Evolutionary conservation across 2,113 vertebrate species (phyloP).

Genomic region (Copsychus sechellarum): DNA sequence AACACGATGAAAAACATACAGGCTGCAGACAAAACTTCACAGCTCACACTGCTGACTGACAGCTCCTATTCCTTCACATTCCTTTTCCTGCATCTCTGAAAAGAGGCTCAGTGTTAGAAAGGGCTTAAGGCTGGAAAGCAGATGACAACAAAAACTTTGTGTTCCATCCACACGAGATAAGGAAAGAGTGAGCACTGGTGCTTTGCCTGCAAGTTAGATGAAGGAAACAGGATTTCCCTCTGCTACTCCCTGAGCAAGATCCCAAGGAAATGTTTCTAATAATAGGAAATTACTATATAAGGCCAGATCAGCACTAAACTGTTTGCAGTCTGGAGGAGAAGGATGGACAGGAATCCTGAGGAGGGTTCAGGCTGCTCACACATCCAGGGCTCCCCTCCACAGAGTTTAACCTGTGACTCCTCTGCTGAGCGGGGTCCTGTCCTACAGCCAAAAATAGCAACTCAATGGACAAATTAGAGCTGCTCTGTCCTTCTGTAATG

Average conservation of each 20-base stretch:
- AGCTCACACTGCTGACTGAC: not conserved
- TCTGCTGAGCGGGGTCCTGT: not conserved
- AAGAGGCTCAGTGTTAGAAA: slow-evolving; percentile 24
- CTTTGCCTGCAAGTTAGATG: slow-evolving; percentile 29
- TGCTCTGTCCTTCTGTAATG: not conserved
- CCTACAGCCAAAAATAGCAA: not conserved
- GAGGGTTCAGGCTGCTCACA: not conserved
- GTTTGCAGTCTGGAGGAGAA: slow-evolving; percentile 56
- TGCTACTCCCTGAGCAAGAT: slow-evolving; percentile 65
- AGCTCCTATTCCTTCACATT: not conserved
- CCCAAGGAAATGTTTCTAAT: slow-evolving; percentile 73
- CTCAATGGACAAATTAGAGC: not conserved
- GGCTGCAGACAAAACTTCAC: not conserved
- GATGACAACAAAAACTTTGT: slow-evolving; percentile 25
- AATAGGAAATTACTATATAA: slow-evolving; percentile 75
- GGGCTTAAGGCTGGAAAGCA: not conserved
- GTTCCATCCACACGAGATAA: slow-evolving; percentile 21
- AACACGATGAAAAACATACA: not conserved
- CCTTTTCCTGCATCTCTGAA: slow-evolving; percentile 24
- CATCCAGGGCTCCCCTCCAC: not conserved
- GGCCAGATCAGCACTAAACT: slow-evolving; percentile 58
- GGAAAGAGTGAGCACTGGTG: slow-evolving; percentile 28
- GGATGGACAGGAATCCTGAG: not conserved
- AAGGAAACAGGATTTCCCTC: slow-evolving; percentile 77
- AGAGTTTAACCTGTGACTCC: not conserved